A percentile compares a stretch with the other conserved stretches of the same genome.
These are phyloP conservation scores for Microchrysa polita DNA, from an alignment of 2,888 invertebrate species.

Conservation along the genomic window DNA sequence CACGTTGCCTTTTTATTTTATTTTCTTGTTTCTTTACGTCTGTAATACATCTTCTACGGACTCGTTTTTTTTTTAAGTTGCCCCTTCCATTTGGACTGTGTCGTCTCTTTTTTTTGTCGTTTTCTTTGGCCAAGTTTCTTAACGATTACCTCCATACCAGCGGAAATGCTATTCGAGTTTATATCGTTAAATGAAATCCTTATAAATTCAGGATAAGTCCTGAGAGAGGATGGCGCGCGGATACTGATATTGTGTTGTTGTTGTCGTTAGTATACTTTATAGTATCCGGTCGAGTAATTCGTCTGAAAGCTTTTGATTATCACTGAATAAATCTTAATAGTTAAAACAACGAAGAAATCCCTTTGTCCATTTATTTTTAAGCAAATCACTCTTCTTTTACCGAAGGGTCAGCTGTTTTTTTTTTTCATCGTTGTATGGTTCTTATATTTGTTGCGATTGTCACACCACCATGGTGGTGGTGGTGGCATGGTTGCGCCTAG, in stretches of 20 bases:
- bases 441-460: conserved; percentile 40
- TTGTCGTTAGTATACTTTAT: conserved; percentile 21
- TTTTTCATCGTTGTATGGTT: conserved; percentile 45
- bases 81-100: neutral
- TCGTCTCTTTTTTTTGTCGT: neutral
- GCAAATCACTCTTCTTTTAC: conserved; percentile 49
- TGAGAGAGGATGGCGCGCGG: neutral
- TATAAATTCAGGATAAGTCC: conserved; percentile 23
- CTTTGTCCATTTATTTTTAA: conserved; percentile 50
- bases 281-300: conserved; percentile 52
- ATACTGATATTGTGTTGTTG: conserved; percentile 29
- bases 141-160: conserved; percentile 37
- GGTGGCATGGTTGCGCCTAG: too few species aligned
- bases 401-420: conserved; percentile 50
- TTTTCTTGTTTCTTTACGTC: too few species aligned
- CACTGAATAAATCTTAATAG: conserved; percentile 55
- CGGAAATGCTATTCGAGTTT: conserved; percentile 32
- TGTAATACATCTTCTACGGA: conserved; percentile 24
- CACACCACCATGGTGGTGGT: conserved; percentile 20
- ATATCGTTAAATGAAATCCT: conserved; percentile 43
- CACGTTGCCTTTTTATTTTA: too few species aligned
- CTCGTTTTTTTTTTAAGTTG: neutral
- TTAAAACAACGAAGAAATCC: conserved; percentile 53
- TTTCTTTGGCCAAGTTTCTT: conserved; percentile 9
- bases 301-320: conserved; percentile 55